A percentile compares a stretch with the other conserved stretches of the same genome.
phyloP scores from a whole-genome alignment of 2,113 vertebrate species.

The Apteryx mantelli region DNA sequence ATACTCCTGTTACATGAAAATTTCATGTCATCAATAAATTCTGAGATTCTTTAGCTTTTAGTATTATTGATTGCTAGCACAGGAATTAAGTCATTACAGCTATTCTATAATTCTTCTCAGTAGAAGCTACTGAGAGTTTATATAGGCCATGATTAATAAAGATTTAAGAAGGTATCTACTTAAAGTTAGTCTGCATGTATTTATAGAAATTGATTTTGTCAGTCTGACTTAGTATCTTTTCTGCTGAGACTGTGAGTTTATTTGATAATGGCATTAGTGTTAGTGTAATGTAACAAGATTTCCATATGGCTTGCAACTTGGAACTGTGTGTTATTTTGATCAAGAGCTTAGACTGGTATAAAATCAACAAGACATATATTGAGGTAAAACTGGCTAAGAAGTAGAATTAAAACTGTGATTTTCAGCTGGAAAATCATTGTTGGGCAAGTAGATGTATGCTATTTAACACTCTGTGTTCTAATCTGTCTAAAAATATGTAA shows the following conservation, averaged over 20 bases:
- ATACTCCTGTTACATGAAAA: not conserved
- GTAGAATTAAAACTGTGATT: not conserved
- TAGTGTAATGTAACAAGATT: not conserved
- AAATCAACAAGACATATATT: not conserved
- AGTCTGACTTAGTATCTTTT: not conserved
- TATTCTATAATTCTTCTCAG: not conserved
- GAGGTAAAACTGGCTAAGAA: not conserved
- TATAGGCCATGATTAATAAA: not conserved
- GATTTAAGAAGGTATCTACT: not conserved
- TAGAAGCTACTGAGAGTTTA: not conserved
- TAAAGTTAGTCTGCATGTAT: not conserved
- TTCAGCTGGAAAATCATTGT: not conserved
- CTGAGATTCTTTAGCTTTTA: not conserved
- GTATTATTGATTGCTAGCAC: not conserved
- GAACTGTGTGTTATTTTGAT: not conserved
- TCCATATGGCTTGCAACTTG: not conserved
- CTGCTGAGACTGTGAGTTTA: not conserved
- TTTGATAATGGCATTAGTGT: not conserved
- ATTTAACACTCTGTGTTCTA: not conserved
- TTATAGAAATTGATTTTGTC: not conserved
- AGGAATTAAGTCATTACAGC: not conserved
- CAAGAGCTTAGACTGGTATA: not conserved
- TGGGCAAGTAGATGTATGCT: not conserved
- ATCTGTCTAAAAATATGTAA: not conserved
- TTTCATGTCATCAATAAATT: not conserved